Evolutionary conservation across 2,888 invertebrate species (phyloP).

Genomic region (Silvanus unidentatus): DNA sequence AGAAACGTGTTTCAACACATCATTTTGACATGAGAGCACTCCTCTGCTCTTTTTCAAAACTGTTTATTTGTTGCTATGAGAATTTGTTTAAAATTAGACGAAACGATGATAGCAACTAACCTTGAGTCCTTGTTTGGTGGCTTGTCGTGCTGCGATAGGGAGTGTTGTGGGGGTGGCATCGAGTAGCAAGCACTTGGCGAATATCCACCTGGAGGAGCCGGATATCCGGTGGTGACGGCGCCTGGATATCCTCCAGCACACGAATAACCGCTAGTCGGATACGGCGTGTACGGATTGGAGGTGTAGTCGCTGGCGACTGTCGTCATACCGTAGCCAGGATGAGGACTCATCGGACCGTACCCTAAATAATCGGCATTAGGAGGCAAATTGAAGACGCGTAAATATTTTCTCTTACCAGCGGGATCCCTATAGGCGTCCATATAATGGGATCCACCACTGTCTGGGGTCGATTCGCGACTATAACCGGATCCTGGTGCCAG

Average conservation of each 20-base stretch:
- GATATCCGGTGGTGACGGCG: constrained; percentile 55
- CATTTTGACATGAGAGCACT: too few species aligned
- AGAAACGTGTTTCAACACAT: too few species aligned
- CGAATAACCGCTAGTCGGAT: constrained; percentile 47
- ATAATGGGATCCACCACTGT: constrained; percentile 84
- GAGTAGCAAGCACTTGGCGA: constrained; percentile 66
- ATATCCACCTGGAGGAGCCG: constrained; percentile 56
- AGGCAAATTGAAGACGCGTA: too few species aligned
- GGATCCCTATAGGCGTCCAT: constrained; percentile 82
- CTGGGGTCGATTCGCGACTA: constrained; percentile 83
- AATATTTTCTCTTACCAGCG: constrained; percentile 73
- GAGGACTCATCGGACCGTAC: constrained; percentile 78
- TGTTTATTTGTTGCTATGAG: too few species aligned
- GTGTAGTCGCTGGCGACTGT: constrained; percentile 77
- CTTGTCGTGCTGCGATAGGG: constrained; percentile 59
- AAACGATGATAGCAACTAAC: constrained; percentile 47
- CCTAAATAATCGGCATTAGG: constrained; percentile 50
- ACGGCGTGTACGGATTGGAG: constrained; percentile 64
- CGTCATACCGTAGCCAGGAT: constrained; percentile 74
- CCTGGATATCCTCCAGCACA: constrained; percentile 48
- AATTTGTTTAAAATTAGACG: not conserved
- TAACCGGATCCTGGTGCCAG: constrained; percentile 59
- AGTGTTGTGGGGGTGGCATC: constrained; percentile 80
- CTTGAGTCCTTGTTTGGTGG: constrained; percentile 58
- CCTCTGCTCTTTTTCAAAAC: too few species aligned